Percentiles rank a stretch among this genome's conserved stretches.
Conservation (phyloP, 1,140 invertebrate species). For the Bilobella aurantiaca region DNA sequence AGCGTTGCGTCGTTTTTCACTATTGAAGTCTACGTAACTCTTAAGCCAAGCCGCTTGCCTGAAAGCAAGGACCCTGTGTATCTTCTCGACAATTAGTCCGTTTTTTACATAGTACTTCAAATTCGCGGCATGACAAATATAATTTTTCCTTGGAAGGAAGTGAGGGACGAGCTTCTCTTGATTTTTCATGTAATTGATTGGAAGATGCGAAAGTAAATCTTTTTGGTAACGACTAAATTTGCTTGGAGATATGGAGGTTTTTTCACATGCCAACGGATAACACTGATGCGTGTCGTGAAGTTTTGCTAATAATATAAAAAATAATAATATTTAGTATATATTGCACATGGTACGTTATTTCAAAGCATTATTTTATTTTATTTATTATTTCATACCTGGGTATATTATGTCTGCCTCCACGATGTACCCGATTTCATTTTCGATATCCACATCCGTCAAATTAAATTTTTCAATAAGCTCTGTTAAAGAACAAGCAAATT, state of each 20-base stretch:
- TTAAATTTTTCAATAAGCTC: background rate
- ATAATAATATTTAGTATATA: background rate
- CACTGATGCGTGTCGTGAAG: constrained; percentile 33
- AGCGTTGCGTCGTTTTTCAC: constrained; percentile 34
- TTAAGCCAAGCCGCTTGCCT: constrained; percentile 44
- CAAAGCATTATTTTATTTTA: background rate
- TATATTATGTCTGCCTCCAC: constrained; percentile 36
- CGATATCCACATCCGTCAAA: constrained; percentile 20
- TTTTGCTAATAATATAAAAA: background rate
- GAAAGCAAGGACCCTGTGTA: constrained; percentile 44
- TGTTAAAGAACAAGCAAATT: background rate
- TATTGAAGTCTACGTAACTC: constrained; percentile 43
- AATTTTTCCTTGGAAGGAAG: constrained; percentile 38
- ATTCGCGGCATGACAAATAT: constrained; percentile 45
- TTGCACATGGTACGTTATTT: too few relatives aligned
- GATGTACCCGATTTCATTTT: constrained; percentile 32
- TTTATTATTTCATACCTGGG: constrained; percentile 19
- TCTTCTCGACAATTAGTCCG: constrained; percentile 43
- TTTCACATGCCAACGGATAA: constrained; percentile 33
- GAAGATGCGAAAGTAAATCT: background rate
- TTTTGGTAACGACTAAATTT: constrained; percentile 10
- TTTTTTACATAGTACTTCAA: constrained; percentile 43
- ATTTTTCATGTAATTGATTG: constrained; percentile 6
- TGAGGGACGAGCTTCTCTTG: constrained; percentile 31
- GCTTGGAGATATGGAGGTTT: background rate